Conservation (phyloP, 2,888 invertebrate genomes). For the Julus scandinavius region DNA sequence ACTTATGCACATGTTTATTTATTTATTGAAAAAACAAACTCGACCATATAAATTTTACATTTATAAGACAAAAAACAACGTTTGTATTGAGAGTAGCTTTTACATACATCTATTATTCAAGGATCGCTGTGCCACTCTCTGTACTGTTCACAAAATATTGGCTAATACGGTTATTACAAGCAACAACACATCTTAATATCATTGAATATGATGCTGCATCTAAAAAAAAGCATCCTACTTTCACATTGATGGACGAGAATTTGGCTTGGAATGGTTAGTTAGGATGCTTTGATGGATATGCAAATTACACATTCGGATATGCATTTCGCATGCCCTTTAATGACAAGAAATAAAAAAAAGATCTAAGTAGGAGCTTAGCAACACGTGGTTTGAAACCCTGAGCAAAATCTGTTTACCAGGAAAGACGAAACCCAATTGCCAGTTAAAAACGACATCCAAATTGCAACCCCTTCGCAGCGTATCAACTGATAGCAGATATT, state of each 20-base stretch:
- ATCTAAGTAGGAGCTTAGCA: not conserved
- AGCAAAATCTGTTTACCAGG: not conserved
- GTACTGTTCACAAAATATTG: not conserved
- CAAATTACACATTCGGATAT: not conserved
- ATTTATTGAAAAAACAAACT: not conserved
- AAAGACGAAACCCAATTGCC: slow-evolving; percentile 19
- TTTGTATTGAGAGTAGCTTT: no score
- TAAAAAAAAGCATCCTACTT: not conserved
- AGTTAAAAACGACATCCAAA: not conserved
- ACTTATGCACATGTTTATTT: slow-evolving; percentile 27
- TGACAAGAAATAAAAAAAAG: not conserved
- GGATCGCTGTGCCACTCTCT: not conserved
- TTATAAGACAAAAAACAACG: no score
- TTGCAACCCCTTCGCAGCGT: not conserved
- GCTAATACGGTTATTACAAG: no score
- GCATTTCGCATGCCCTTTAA: not conserved
- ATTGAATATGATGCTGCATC: not conserved
- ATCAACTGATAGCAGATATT: slow-evolving; percentile 40
- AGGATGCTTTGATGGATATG: not conserved
- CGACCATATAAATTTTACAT: not conserved
- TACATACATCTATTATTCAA: no score
- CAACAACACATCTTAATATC: no score
- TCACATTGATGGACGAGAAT: no score
- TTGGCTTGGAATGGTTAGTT: no score
- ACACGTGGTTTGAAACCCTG: not conserved